Percentiles rank a stretch among this genome's conserved stretches.
Evolutionary conservation across 2,797 vertebrate genomes (phyloP).

Genomic region (Sebastes elongatus): DNA sequence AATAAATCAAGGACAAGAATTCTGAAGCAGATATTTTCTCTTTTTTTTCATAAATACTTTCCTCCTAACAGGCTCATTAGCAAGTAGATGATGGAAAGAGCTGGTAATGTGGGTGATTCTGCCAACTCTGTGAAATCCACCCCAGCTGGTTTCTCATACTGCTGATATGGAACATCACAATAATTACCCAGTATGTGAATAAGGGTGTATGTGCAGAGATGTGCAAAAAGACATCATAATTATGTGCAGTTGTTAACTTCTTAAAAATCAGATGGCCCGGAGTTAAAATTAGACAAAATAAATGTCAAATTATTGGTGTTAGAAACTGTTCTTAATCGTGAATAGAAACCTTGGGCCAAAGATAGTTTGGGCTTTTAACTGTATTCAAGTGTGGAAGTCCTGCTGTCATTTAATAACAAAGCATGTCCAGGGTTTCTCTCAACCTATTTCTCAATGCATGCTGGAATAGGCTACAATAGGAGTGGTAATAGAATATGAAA

Average conservation of each 20-base stretch:
- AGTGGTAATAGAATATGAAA: background rate
- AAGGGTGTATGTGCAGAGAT: background rate
- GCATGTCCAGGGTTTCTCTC: background rate
- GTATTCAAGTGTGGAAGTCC: background rate
- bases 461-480: background rate
- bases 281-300: background rate
- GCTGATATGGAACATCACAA: slow-evolving; percentile 4
- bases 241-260: too few species aligned
- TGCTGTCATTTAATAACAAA: background rate
- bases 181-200: background rate
- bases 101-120: slow-evolving; percentile 15
- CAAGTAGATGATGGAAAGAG: slow-evolving; percentile 34
- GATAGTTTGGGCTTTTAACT: background rate
- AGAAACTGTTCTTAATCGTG: background rate
- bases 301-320: background rate
- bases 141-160: slow-evolving; percentile 4
- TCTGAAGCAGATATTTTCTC: slow-evolving; percentile 26
- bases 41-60: slow-evolving; percentile 55
- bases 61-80: slow-evolving; percentile 48
- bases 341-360: background rate
- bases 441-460: background rate
- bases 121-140: slow-evolving; percentile 9
- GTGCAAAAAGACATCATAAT: background rate
- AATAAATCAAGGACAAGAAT: slow-evolving; percentile 58
- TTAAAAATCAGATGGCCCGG: too few species aligned